Evolutionary conservation across 2,113 vertebrate species (phyloP).

Genomic region (Corythornis madagascariensis): DNA sequence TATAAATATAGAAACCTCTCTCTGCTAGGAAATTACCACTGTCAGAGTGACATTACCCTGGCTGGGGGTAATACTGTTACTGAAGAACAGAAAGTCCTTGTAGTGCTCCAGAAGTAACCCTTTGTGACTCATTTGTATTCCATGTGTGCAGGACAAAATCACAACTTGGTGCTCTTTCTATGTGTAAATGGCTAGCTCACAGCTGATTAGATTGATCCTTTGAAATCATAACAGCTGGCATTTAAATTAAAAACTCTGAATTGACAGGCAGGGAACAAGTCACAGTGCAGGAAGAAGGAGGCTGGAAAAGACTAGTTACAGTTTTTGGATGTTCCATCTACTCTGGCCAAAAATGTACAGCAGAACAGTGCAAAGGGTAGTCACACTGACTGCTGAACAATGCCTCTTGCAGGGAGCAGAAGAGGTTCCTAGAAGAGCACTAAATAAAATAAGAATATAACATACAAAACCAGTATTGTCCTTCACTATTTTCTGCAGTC

Average conservation of each 20-base stretch:
- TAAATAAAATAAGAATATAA: neutral
- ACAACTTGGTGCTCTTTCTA: neutral
- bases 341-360: neutral
- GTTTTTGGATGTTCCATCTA: neutral
- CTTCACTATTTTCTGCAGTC: neutral
- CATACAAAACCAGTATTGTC: neutral
- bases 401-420: neutral
- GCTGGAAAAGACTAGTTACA: neutral
- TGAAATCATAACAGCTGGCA: neutral
- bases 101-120: conserved; percentile 14
- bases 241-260: neutral
- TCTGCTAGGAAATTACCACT: conserved; percentile 63
- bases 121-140: neutral
- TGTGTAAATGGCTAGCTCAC: neutral
- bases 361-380: neutral
- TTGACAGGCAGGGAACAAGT: neutral
- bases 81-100: conserved; percentile 60
- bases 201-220: conserved; percentile 12
- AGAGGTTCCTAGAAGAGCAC: neutral
- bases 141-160: conserved; percentile 12
- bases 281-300: neutral
- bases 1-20: conserved; percentile 62
- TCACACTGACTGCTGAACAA: neutral
- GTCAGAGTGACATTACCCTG: conserved; percentile 63
- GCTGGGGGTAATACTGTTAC: conserved; percentile 54